Evolutionary conservation across 2,113 vertebrate genomes (phyloP), one percentile per base, ranked within the genome.

Genomic region (Passerina amoena): DNA sequence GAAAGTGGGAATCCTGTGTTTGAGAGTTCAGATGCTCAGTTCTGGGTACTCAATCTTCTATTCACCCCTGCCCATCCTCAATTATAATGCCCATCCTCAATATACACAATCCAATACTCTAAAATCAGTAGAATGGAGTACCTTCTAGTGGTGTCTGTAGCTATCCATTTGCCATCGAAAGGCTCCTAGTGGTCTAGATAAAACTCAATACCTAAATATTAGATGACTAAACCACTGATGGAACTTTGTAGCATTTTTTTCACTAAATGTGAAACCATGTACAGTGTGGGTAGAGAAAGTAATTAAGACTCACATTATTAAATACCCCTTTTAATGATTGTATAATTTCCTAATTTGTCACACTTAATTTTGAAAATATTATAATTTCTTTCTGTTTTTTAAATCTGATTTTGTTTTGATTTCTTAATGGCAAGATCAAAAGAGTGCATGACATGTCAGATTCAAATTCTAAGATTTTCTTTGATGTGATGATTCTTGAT

Each of bases 401-500:
- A 40, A 7, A 22, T 59, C 9, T 68, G 25, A 86, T 59, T 94
- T 79, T 40, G 11, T 68, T 82, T 68, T 37, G 23, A 82, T 63
- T 54, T 80, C 10, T 82, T 76, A 80, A 82, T 22, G 50, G 18
- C 30, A 80, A 86, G 16, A 27, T 81, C 20, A 11, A 42, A 86
- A 70, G 14, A 66, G 11, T 60, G 51, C 9, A n/a, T 75, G 27
- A 64, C 45, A 13, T 19, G 31, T 30, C 22, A 88, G 33, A 44
- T 93, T 94, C 75, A 93, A 91, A 81, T 23, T 82, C 42, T 59
- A 40, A 42, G 7, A 77, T 82, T 92, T 78, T 50, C 18, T 97
- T 96, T 95, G n/a, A 90, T 88, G 19, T 86, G 42, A 75, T 56
- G 22, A 83, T 73, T 75, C 23, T 88, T 95, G 14, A 79, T 95